Conservation (phyloP, 2,113 vertebrate species). For the Dasyurus viverrinus region DNA sequence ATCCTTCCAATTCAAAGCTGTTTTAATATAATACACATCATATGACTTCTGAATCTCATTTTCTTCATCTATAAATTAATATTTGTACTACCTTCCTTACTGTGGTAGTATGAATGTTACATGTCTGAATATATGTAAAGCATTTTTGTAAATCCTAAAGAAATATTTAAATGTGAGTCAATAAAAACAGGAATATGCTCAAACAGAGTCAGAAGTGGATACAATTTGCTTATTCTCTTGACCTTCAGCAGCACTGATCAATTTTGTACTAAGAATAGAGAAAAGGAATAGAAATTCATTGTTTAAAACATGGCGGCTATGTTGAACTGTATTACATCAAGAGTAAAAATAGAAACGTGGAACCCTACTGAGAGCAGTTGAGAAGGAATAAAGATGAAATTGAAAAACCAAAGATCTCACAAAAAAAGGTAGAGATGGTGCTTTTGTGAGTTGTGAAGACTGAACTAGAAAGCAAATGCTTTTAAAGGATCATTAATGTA, state of each 20-base stretch:
- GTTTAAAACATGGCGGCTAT: no score
- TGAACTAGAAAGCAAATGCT: not conserved
- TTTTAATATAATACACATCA: not conserved
- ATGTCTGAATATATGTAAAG: no score
- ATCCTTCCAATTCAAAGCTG: not conserved
- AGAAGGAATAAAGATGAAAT: not conserved
- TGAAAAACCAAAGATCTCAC: not conserved
- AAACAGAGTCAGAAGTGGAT: not conserved
- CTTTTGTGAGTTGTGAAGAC: not conserved
- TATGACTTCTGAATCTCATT: not conserved
- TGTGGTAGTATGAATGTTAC: not conserved
- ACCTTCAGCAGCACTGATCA: not conserved
- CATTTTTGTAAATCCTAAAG: not conserved
- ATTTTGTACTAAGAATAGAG: not conserved
- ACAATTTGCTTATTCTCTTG: not conserved
- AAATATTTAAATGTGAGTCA: not conserved
- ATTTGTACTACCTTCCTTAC: not conserved
- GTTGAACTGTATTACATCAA: no score
- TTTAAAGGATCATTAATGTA: no score
- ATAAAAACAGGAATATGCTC: not conserved
- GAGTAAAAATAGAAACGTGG: no score
- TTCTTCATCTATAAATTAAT: not conserved
- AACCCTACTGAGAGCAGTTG: no score
- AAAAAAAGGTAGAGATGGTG: not conserved
- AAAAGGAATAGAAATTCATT: not conserved